Conservation (phyloP, 64 coral and sea anemone species). For the Montipora efflorescens region DNA sequence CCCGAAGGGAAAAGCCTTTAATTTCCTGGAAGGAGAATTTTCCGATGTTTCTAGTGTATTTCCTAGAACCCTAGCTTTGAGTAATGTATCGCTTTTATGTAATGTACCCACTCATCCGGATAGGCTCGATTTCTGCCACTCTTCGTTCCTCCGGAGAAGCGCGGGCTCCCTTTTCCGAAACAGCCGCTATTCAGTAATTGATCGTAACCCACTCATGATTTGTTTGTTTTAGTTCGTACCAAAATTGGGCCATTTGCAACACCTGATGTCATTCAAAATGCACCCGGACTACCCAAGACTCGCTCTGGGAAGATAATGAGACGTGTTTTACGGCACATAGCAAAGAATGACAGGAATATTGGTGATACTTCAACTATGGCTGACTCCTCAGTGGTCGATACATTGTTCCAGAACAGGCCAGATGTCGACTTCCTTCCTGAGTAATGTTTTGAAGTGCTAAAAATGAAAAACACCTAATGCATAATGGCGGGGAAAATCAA, state of each 20-base stretch:
- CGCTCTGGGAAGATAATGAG: constrained; percentile 99
- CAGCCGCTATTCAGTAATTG: no score
- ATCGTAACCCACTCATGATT: neutral
- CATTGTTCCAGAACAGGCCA: constrained; percentile 79
- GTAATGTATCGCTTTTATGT: no score
- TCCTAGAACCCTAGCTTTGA: no score
- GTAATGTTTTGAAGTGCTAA: neutral
- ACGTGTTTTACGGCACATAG: constrained; percentile 85
- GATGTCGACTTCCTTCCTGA: constrained; percentile 74
- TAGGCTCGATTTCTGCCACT: no score
- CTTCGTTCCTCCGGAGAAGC: no score
- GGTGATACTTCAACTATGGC: constrained; percentile 91
- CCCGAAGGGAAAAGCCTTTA: no score
- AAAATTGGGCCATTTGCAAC: constrained; percentile 97
- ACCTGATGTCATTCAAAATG: constrained; percentile 91
- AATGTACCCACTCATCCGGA: no score
- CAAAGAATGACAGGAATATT: constrained; percentile 84
- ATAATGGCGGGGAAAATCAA: no score
- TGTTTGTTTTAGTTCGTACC: constrained; percentile 74
- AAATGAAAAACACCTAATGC: neutral
- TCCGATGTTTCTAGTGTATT: no score
- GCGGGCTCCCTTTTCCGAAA: no score
- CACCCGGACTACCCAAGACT: constrained; percentile 94
- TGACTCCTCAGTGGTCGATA: constrained; percentile 84
- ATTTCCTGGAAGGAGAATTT: no score